phyloP scores from a whole-genome alignment of 2,113 vertebrate species.

The Mohoua ochrocephala region DNA sequence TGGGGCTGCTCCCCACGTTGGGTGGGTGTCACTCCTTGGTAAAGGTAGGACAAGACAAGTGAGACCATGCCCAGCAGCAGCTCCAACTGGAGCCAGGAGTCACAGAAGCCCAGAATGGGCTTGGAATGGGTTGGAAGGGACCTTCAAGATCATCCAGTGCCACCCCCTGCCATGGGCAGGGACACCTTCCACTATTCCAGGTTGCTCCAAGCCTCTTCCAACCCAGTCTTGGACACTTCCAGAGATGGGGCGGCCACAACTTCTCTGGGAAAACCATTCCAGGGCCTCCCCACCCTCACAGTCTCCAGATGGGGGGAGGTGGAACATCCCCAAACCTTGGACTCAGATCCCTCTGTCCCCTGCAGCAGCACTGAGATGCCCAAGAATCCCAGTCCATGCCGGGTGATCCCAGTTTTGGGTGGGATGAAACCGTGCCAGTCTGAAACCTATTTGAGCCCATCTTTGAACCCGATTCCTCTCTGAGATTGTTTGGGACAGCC shows the following conservation, averaged over 20 bases:
- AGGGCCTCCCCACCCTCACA: background rate
- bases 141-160: fast-evolving
- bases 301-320: background rate
- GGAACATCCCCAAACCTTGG: background rate
- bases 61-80: background rate
- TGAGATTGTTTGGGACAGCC: constrained; percentile 21
- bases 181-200: background rate
- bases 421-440: background rate
- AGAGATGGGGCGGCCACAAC: background rate
- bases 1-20: background rate
- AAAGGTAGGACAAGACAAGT: background rate
- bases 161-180: background rate
- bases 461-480: background rate
- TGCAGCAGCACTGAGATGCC: background rate
- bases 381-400: fast-evolving
- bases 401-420: background rate
- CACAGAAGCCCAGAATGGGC: background rate
- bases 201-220: fast-evolving
- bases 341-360: fast-evolving
- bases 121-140: background rate
- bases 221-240: background rate
- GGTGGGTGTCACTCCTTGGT: background rate
- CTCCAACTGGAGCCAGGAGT: background rate
- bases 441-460: constrained; percentile 32
- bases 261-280: background rate